Evolutionary conservation across 1,140 invertebrate genomes (phyloP), one percentile per base, ranked within the genome.

Genomic region (Mactra quadrangularis): DNA sequence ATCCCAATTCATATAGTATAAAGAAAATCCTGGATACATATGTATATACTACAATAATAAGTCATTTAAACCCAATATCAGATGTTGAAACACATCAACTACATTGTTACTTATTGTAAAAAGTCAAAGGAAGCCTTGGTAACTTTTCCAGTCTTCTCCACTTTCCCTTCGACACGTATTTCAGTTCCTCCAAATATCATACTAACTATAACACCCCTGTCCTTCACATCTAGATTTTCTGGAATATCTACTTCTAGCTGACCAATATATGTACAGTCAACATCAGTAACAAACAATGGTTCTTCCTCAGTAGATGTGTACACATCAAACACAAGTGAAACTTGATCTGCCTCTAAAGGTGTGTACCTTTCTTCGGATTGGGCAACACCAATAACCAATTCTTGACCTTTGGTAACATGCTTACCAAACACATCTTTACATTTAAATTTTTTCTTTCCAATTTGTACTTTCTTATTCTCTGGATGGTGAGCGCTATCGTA

Each of bases 101-200:
- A 22, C 52, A 7, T 27, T n/a, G 0, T 3, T 22, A 70, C n/a
- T 74, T 52, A 76, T 41, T 62, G 41, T n/a, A 78, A 45, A 22
- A 78, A 68, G 66, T 78, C 38, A 17, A 78, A 55, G 13, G 7
- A 38, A n/a, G 60, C 62, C 11, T 78, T 78, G 0, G 75, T 55
- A 22, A 78, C 52, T 45, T 78, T 53, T 38, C 50, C 25, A 1
- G 75, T 78, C 66, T 38, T 78, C 27, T 78, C 50, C 6, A 64
- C 75, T 29, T 27, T 33, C 9, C 31, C 62, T 27, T 78, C 60
- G 17, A 78, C 76, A 6, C 13, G n/a, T 11, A 68, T 25, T 57
- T 78, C 62, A 1, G 62, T 68, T 53, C 62, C 75, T 13, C 75
- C 75, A 53, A 78, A 78, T n/a, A 68, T 78, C 75, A 78, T 64